A percentile compares a stretch with the other conserved stretches of the same genome.
Evolutionary conservation across 2,888 invertebrate species (phyloP).

Genomic region (Sicus ferrugineus): DNA sequence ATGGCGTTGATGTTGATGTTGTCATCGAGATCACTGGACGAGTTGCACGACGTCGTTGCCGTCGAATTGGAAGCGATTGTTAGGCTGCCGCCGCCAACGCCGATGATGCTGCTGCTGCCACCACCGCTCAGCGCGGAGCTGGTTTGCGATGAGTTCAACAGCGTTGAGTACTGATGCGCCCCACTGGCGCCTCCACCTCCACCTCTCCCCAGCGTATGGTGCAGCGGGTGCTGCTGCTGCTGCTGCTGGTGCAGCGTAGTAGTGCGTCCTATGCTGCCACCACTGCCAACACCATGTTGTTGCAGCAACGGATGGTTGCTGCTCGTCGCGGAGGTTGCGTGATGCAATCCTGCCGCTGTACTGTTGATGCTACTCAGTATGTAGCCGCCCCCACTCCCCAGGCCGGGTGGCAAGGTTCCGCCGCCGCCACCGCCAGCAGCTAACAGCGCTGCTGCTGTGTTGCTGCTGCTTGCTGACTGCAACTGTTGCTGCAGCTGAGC

Average conservation of each 20-base stretch:
- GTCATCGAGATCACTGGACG: conserved; percentile 63
- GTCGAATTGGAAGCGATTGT: conserved; percentile 46
- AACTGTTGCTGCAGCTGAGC: conserved; percentile 46
- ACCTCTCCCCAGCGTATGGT: conserved; percentile 43
- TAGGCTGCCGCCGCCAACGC: conserved; percentile 44
- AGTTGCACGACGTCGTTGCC: conserved; percentile 58
- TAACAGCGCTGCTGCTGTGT: conserved; percentile 31
- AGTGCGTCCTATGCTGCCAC: conserved; percentile 42
- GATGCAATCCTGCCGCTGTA: conserved; percentile 34
- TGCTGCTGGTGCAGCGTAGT: conserved; percentile 25
- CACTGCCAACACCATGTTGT: conserved; percentile 30
- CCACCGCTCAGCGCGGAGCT: conserved; percentile 45
- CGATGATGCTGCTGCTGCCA: conserved; percentile 48
- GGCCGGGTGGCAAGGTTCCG: conserved; percentile 57
- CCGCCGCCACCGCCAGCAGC: conserved; percentile 40
- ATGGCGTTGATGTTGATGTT: conserved; percentile 84
- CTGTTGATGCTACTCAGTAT: conserved; percentile 52
- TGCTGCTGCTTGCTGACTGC: conserved; percentile 41
- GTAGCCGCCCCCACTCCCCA: conserved; percentile 57
- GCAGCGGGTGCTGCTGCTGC: conserved; percentile 34
- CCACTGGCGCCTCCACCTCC: conserved; percentile 36
- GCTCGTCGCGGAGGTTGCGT: conserved; percentile 36
- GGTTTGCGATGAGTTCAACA: conserved; percentile 47
- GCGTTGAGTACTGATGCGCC: conserved; percentile 34
- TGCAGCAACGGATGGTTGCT: conserved; percentile 24